Base-by-base conservation (phyloP, 1,140 invertebrate genomes). In the Caenorhabditis brenneri region DNA sequence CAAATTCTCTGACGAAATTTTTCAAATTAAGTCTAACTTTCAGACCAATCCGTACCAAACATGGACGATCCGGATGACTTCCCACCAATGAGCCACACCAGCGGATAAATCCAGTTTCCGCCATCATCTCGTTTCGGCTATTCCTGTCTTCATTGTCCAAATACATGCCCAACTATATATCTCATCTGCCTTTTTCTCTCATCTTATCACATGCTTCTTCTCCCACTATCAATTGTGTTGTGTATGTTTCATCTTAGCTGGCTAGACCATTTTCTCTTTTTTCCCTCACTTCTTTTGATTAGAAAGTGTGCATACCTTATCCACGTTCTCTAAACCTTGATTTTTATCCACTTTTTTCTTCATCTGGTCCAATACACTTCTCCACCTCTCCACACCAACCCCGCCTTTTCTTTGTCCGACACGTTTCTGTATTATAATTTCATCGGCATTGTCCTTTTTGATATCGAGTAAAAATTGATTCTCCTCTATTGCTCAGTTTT, bases 31-130 rank as follows among this genome's bases (percentile, higher is more conserved):
- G 31, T 31, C 4, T 69, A 10, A 53, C 31, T 42, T 48, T 48
- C 7, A 65, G 55, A 29, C 48, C 48, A 49, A 36, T 29, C 46
- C 7, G 79, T 55, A 4, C 84, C 84, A 12, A 81, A 85, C 42
- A 82, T 69, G 53, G 80, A 74, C 27, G 84, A 85, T 36, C 55
- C 55, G 12, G 84, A 80, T 31, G 79, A 85, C 19, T 85, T 85
- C 84, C 84, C 84, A 48, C 84, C 84, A 22, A 81, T 79, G 79
- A 80, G 69, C 42, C 84, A 85, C 27, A 46, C 55, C 31, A 82
- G 55, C 33, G 60, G 48, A 10, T 82, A 51, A 82, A 49, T 58
- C n/a, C 65, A 9, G 24, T 42, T 74, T 24, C 10, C 22, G 36
- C 36, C 10, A 7, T 42, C 22, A 24, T 42, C 33, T 16, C 53